phyloP scores from a whole-genome alignment of 2,797 vertebrate genomes.

The Microchirus variegatus region DNA sequence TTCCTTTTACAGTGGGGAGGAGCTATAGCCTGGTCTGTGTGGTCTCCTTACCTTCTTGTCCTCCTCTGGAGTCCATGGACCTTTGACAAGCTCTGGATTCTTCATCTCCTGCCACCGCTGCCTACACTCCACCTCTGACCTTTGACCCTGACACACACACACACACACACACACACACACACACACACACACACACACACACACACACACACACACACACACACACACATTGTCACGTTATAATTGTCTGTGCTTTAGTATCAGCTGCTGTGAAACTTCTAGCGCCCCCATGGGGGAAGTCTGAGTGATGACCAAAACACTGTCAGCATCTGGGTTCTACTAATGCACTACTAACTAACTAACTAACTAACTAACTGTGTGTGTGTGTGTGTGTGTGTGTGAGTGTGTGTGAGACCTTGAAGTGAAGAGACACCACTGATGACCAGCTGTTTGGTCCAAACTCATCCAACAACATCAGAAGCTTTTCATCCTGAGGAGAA shows the following conservation, averaged over 20 bases:
- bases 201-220: background rate
- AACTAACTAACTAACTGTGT: too few species aligned
- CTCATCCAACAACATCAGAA: conserved; percentile 90
- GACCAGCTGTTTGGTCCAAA: conserved; percentile 92
- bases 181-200: background rate
- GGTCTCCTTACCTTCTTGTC: conserved; percentile 86
- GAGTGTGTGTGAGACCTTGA: conserved; percentile 32
- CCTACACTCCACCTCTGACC: conserved; percentile 90
- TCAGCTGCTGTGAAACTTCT: too few species aligned
- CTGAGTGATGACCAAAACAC: too few species aligned
- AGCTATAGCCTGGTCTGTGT: background rate
- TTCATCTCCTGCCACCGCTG: conserved; percentile 92
- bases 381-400: too few species aligned
- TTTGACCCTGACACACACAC: conserved; percentile 81
- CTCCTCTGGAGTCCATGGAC: conserved; percentile 95
- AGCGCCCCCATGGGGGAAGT: background rate
- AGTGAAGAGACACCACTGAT: conserved; percentile 84
- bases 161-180: background rate
- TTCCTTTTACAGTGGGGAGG: background rate
- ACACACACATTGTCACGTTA: background rate
- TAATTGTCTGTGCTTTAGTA: too few species aligned
- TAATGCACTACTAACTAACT: too few species aligned
- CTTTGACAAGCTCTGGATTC: conserved; percentile 94
- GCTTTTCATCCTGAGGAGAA: conserved; percentile 86
- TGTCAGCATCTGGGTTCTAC: too few species aligned